phyloP scores from a whole-genome alignment of 2,797 vertebrate genomes.

The Anabacerthia variegaticeps region DNA sequence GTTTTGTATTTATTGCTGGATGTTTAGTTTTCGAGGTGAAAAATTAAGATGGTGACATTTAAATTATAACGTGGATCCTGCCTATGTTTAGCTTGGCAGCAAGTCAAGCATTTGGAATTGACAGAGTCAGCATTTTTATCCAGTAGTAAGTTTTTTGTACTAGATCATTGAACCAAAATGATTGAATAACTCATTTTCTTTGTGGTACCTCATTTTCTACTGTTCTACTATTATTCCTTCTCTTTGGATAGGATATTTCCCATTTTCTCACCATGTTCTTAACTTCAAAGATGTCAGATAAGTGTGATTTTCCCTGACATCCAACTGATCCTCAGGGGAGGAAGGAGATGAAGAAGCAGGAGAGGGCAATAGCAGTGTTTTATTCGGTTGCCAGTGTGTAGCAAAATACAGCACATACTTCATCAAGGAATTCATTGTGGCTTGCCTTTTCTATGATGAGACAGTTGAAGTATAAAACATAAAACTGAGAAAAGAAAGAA shows the following conservation, averaged over 20 bases:
- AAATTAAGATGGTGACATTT: not conserved
- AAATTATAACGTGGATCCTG: not conserved
- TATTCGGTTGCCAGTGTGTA: not conserved
- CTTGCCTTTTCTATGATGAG: not conserved
- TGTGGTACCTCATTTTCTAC: not conserved
- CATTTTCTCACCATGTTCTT: not conserved
- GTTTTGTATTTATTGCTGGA: not conserved
- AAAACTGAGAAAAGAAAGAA: not conserved
- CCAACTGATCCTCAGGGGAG: not conserved
- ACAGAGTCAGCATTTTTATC: not conserved
- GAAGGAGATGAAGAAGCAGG: not conserved
- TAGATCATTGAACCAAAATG: not conserved
- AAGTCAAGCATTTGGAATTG: not conserved
- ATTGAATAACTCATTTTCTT: not conserved
- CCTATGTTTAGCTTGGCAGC: not conserved
- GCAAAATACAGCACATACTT: not conserved
- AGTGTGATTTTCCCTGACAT: not conserved
- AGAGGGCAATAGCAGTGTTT: not conserved
- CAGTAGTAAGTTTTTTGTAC: not conserved
- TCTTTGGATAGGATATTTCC: not conserved
- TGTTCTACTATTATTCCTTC: not conserved
- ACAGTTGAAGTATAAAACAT: not conserved
- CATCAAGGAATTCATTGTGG: not conserved
- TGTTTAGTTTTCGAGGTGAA: not conserved
- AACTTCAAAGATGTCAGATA: not conserved